A percentile compares a stretch with the other conserved stretches of the same genome.
Conservation (phyloP, 2,113 vertebrate genomes). For the Calidris pugnax region DNA sequence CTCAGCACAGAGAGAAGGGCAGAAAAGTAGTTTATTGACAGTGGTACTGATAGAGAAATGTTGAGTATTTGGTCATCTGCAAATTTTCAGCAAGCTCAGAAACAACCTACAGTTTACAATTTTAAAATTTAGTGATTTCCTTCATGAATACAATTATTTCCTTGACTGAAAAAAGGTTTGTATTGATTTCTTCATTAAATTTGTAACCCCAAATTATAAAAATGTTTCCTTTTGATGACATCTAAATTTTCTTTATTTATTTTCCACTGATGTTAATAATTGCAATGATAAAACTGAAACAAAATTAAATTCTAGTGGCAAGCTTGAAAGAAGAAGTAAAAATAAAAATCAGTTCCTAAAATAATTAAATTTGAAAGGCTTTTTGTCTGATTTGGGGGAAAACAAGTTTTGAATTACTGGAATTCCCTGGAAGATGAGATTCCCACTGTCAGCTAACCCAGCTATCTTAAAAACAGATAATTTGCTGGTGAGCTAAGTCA, state of each 20-base stretch:
- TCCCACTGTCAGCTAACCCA: background rate
- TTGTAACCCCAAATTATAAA: background rate
- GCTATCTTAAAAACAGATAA: background rate
- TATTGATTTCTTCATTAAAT: background rate
- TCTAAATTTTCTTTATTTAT: background rate
- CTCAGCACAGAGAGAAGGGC: background rate
- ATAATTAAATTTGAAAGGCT: background rate
- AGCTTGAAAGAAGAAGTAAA: background rate
- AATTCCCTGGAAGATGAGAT: background rate
- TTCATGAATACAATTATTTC: background rate
- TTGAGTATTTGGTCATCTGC: background rate
- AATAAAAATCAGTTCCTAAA: background rate
- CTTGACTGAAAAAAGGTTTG: background rate
- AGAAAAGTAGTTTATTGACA: background rate
- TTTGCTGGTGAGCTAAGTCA: background rate
- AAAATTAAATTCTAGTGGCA: background rate
- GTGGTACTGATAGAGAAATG: background rate
- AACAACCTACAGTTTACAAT: background rate
- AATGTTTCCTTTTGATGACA: background rate
- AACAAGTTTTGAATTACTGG: background rate
- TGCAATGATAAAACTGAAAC: background rate
- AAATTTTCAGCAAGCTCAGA: background rate
- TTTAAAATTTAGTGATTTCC: background rate
- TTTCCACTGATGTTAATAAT: background rate
- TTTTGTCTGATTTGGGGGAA: background rate